Evolutionary conservation across 2,797 vertebrate species (phyloP).

Genomic region (Coilia nasus): DNA sequence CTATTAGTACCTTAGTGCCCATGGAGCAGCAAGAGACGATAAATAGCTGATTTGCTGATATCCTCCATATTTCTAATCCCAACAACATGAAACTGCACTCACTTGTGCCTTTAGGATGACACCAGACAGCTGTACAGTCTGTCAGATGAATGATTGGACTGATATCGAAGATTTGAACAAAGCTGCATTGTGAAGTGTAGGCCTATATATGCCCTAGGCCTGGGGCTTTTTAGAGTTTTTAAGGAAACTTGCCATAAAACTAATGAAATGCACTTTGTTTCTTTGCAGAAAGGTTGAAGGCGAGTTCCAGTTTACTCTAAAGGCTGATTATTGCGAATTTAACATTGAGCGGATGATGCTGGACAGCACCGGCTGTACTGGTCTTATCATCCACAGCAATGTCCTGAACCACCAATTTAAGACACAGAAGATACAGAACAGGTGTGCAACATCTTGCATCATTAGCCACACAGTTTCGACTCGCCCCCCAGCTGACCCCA

Average conservation of each 20-base stretch:
- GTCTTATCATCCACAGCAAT: neutral
- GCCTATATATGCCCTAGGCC: no score
- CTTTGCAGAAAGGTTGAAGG: neutral
- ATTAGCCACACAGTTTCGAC: neutral
- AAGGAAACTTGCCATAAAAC: neutral
- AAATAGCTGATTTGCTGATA: no score
- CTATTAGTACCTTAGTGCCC: no score
- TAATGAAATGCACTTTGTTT: neutral
- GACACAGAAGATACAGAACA: neutral
- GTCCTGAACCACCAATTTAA: neutral
- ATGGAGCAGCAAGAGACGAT: no score
- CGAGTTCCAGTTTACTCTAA: neutral
- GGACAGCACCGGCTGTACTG: neutral
- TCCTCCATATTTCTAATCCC: no score
- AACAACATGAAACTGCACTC: no score
- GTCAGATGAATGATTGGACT: no score
- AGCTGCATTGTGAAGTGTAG: no score
- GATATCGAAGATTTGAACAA: no score
- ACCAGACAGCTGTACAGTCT: no score
- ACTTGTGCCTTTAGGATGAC: no score
- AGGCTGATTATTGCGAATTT: neutral
- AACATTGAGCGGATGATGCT: neutral
- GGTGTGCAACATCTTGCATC: neutral
- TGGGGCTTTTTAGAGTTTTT: neutral
- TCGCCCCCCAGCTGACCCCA: neutral